Evolutionary conservation across 2,797 vertebrate species (phyloP), one percentile per base, ranked within the genome.

Genomic region (Leptoclinus maculatus): DNA sequence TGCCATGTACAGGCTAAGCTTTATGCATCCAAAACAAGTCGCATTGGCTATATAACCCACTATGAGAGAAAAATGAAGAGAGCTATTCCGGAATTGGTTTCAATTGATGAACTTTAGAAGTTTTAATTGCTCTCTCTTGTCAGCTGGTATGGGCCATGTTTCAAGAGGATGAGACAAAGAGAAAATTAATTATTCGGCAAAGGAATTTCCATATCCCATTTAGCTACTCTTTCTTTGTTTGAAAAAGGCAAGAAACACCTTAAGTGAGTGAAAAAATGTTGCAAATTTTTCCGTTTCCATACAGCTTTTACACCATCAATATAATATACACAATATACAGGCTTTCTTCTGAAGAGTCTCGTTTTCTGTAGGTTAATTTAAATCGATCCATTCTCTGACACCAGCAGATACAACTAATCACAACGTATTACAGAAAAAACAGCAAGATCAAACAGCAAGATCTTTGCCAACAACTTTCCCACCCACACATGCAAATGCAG

Each of bases 281-380:
- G 4, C 1, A 1, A 1, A 39, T 62, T 2, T 39, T 62, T 7
- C 14, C 23, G 29, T 41, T 62, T 39, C 36, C 34, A 62, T 60
- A 1, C 19, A 57, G 34, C 59, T 23, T 62, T 16, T 54, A 54
- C 23, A 27, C 12, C 12, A 25, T 25, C 23, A 54, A 54, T 14
- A 23, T 53, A 53, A 53, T 21, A 25, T 7, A n/a, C 2, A 54
- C 23, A 54, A 25, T 53, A 53, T 12, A 27, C 11, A 14, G 73
- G 39, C 59, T 29, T 29, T 66, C 57, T 62, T 57, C 34, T 1
- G 3, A 9, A 14, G 25, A 29, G 14, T 53, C 5, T 58, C 65
- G 71, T 66, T 73, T 45, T 74, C 54, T 57, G 57, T 19, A 58
- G 63, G 66, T 76, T 88, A 69, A 85, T 63, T 74, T 57, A 78